Base-by-base conservation (phyloP, 2,797 vertebrate species). In the Sebastes elongatus region DNA sequence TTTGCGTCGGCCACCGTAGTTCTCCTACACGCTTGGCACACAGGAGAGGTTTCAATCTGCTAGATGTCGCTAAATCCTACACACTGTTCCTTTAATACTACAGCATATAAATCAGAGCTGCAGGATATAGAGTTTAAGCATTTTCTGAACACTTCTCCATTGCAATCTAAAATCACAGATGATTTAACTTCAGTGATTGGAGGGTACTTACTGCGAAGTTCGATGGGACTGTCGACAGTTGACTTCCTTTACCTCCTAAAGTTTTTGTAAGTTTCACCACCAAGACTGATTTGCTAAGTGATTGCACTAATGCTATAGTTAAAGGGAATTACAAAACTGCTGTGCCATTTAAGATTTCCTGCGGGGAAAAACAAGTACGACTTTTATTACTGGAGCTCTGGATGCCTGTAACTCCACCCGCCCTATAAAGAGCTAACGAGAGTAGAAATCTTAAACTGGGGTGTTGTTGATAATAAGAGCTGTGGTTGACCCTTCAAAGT, bases 401-500 rank as follows among this genome's bases (percentile, higher is more conserved):
- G 72, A 71, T 69, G 55, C 23, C 18, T 68, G 35, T 67, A 72
- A 42, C 4, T 25, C 25, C 33, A 13, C 0, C 11, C 10, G 10
- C 14, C 56, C 30, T 30, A 10, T 71, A 20, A 76, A 71, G 61
- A 80, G 28, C 46, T 85, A 74, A 77, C 64, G 49, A 84, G 77
- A 65, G 32, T 53, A 82, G 33, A 66, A 68, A 65, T 42, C n/a
- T 71, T 35, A 49, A 71, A 68, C 32, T 59, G 56, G 30, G 10
- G n/a, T 67, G 23, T 63, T 77, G 46, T 49, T 20, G 71, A 66
- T 56, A 61, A 53, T 74, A 78, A 86, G 65, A 82, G 74, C 11
- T 60, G 28, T 14, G 6, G 10, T 75, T 30, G 65, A 76, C 66
- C 69, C 56, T 68, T 85, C 65, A 73, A 67, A 72, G 64, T 38